Conservation (phyloP, 2,113 vertebrate genomes). For the Lepidothrix coronata region DNA sequence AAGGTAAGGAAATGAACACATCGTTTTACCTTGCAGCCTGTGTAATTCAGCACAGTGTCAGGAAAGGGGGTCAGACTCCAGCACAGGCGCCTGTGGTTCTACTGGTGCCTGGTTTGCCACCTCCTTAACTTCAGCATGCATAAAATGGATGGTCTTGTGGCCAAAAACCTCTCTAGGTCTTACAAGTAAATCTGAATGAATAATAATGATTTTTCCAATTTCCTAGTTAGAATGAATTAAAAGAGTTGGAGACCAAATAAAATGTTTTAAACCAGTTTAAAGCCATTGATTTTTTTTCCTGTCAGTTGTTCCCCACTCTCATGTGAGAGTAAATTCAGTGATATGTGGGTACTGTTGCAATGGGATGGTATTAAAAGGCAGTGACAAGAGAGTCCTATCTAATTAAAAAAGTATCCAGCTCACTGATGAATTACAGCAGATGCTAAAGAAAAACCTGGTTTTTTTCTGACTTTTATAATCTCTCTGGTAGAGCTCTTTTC, state of each 20-base stretch:
- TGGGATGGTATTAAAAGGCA: neutral
- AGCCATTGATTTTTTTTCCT: neutral
- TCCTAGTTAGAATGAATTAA: neutral
- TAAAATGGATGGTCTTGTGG: neutral
- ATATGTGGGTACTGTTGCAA: neutral
- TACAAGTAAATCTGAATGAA: neutral
- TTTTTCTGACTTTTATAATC: neutral
- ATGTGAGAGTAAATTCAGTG: neutral
- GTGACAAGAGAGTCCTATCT: neutral
- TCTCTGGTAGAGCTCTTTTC: neutral
- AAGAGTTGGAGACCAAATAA: neutral
- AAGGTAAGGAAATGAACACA: constrained; percentile 40
- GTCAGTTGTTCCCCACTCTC: neutral
- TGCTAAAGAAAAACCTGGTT: neutral
- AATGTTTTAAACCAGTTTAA: neutral
- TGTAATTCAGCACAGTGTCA: neutral
- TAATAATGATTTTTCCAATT: neutral
- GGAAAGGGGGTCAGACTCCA: neutral
- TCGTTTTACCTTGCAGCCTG: neutral
- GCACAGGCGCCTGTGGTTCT: neutral
- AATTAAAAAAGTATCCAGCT: neutral
- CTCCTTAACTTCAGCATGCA: neutral
- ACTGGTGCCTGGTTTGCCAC: neutral
- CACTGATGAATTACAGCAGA: neutral
- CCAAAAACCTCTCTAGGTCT: neutral